A percentile compares a stretch with the other conserved stretches of the same genome.
Evolutionary conservation across 2,888 invertebrate genomes (phyloP).

Genomic region (Lordiphosa fenestrarum): DNA sequence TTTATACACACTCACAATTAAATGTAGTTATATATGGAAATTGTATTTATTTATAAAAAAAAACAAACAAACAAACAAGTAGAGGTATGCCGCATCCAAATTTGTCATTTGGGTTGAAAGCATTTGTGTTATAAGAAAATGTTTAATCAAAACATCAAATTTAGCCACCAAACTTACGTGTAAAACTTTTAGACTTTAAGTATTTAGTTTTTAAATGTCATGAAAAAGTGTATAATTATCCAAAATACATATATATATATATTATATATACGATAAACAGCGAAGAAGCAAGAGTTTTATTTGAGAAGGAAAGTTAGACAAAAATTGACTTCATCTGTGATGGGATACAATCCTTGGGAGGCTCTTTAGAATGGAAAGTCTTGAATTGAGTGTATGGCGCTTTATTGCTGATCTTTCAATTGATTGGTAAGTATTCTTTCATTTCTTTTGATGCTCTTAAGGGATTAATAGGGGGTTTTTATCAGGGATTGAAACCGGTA

Average conservation of each 20-base stretch:
- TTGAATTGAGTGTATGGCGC: too few relatives aligned
- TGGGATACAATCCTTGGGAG: too few relatives aligned
- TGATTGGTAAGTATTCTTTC: too few relatives aligned
- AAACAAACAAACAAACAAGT: not conserved
- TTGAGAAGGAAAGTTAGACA: constrained; percentile 9
- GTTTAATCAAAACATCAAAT: constrained; percentile 53
- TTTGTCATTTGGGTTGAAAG: constrained; percentile 32
- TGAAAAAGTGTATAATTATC: constrained; percentile 58
- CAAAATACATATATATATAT: constrained; percentile 30
- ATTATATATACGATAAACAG: constrained; percentile 16
- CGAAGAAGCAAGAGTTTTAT: constrained; percentile 1
- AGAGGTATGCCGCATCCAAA: constrained; percentile 14
- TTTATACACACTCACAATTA: constrained; percentile 18
- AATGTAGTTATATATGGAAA: constrained; percentile 15
- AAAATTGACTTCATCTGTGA: too few relatives aligned
- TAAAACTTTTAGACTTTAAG: constrained; percentile 50
- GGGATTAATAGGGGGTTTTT: too few relatives aligned
- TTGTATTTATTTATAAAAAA: constrained; percentile 11
- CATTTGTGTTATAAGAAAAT: constrained; percentile 25
- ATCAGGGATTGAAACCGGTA: too few relatives aligned
- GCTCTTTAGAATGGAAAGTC: too few relatives aligned
- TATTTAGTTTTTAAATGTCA: constrained; percentile 50
- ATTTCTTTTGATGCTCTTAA: too few relatives aligned
- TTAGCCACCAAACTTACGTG: constrained; percentile 63
- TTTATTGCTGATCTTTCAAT: too few relatives aligned